Evolutionary conservation across 2,113 vertebrate species (phyloP), one percentile per base, ranked within the genome.

Genomic region (Leucopsar rothschildi): DNA sequence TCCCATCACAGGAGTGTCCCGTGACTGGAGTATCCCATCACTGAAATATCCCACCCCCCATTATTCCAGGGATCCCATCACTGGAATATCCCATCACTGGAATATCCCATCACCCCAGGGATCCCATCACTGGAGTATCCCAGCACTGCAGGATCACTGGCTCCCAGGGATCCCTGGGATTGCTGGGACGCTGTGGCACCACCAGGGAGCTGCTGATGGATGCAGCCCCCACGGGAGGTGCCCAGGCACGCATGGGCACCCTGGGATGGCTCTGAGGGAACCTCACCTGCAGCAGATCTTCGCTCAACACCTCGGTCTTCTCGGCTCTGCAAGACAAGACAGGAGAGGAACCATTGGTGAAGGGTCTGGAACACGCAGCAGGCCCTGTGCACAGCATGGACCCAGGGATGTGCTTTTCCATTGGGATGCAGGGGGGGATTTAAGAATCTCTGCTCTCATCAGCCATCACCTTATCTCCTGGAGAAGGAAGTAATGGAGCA

Each of bases 281-380:
- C 29, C 93, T 98, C 97, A 99, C 99, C 99, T 99, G 99, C 89
- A 99, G 98, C 65, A 99, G 98, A 95, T 99, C 99, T 57, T 99
- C 99, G 0, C 98, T 99, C 92, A 99, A 72, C 92, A 99, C 99
- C 97, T 99, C 99, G 2, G 99, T 99, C 98, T 99, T 99, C 97
- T 99, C 99, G 29, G 99, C 99, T 97, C 99, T 99, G 97, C 61
- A 96, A 95, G 86, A 76, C 35, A 82, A 96, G 92, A 84, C 45
- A 59, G 33, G 29, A 37, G 5, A 76, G 2, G 22, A 37, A 24
- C 31, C 11, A 0, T 2, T 11, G 53, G 57, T 2, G 27, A 60
- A 28, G 55, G 44, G 4, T 14, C n/a, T 0, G 3, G 86, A 13
- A 14, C 2, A 9, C 0, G 0, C 1, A 3, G 71, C 75, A 61